Base-by-base conservation (phyloP, 2,113 vertebrate species). In the Nycticorax nycticorax region DNA sequence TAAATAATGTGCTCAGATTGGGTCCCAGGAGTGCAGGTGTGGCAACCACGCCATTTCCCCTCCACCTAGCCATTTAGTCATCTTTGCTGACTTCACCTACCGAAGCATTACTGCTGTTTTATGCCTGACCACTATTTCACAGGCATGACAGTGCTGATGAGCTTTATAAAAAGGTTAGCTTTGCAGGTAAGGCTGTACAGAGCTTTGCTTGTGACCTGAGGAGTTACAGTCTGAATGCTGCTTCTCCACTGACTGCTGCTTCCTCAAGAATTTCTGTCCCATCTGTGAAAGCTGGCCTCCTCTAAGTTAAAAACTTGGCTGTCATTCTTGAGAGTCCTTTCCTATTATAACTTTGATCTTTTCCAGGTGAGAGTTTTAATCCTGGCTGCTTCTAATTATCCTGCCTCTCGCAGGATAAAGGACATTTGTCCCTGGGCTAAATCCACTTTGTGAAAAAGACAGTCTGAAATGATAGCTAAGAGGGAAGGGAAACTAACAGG, bases 281-380 rank as follows among this genome's bases (percentile, higher is more conserved):
- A 37, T 45, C 23, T 71, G 50, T 74, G 47, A 89, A 77, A 48
- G n/a, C 32, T 87, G 76, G 23, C 37, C 50, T 93, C 82, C 57
- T 60, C 20, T 37, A 80, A 75, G 43, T 64, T 45, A 53, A 62
- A 82, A 86, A 41, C 53, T 84, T 7, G 0, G 14, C 67, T 92
- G 41, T 79, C 33, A 4, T 76, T 78, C 74, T 39, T 64, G 18
- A 55, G 43, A 83, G 17, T 66, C 52, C 37, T 83, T 76, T 93
- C 59, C 63, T 84, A 1, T 71, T 88, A 80, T 45, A 62, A 37
- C 63, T 88, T 89, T 79, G 48, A 69, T 88, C 62, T 91, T 88
- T 76, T 77, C 52, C 81, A 85, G 74, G 53, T 79, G n/a, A 85
- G 28, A 74, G 23, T 77, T 93, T 93, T 88, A 94, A 92, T 88